Evolutionary conservation across 1,140 invertebrate species (phyloP), one percentile per base, ranked within the genome.

Genomic region (Brachionus angularis): DNA sequence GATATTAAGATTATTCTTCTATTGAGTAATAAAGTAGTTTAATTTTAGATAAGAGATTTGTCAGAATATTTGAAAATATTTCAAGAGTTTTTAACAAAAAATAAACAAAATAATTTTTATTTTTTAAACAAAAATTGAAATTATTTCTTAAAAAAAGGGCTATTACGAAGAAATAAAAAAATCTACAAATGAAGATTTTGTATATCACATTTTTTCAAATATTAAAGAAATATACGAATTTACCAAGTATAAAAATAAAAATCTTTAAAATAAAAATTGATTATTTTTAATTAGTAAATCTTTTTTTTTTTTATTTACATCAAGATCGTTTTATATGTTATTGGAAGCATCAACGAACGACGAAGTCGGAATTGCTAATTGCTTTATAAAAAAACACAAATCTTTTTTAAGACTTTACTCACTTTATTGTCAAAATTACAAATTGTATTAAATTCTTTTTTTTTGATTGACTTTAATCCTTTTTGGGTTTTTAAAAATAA

Each of bases 151-250:
- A 42, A 34, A 34, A 27, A 47, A 67, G 62, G 62, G 62, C 29
- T 67, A 67, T 21, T 67, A 47, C n/a, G 47, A 50, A 46, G 62
- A 67, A 18, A 16, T 67, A 14, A 8, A 21, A 39, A 36, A 39
- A 12, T 36, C 53, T 2, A 39, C 33, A 27, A 2, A 31, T 5
- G 16, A 58, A 3, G 53, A 58, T 16, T 33, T 42, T 39, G 33
- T 34, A 10, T 39, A 39, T 58, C 53, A 58, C 42, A 50, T 67
- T 34, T 67, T 67, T 23, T 46, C 62, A 1, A 67, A 67, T 33
- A 67, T 67, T 23, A 50, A 67, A 50, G 62, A 67, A 29, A 67
- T 67, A 10, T 67, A 47, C 14, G 62, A 67, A 36, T 67, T 67
- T 14, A 47, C 62, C 12, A 67, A 50, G 62, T 67, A 50, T 46